These are phyloP conservation scores for Chrysodeixis includens DNA, from an alignment of 2,888 invertebrate species.

Conservation along the genomic window DNA sequence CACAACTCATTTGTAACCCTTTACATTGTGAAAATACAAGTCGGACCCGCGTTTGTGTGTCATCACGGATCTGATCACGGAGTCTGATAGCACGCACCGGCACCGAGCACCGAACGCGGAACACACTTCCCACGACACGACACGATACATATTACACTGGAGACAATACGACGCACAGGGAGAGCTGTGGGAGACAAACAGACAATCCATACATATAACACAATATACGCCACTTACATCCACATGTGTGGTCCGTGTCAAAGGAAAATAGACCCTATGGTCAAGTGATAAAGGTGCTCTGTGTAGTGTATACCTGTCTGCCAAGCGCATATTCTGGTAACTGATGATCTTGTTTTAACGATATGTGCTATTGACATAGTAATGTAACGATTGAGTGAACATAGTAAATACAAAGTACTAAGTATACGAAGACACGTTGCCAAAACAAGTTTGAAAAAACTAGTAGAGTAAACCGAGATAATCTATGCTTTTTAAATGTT, in stretches of 20 bases:
- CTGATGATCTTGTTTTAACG: slow-evolving; percentile 4
- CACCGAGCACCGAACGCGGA: slow-evolving; percentile 66
- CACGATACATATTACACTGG: slow-evolving; percentile 41
- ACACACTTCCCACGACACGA: slow-evolving; percentile 74
- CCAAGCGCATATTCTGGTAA: not conserved
- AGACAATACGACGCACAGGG: slow-evolving; percentile 58
- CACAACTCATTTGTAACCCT: not conserved
- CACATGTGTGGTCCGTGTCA: slow-evolving; percentile 3
- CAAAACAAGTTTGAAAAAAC: too few species aligned
- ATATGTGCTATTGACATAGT: slow-evolving; percentile 3
- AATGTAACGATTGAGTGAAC: slow-evolving; percentile 4
- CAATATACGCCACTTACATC: slow-evolving; percentile 30
- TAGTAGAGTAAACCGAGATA: too few species aligned
- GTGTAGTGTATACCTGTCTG: not conserved
- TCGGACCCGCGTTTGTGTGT: slow-evolving; percentile 18
- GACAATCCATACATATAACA: too few species aligned
- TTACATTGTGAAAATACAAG: slow-evolving; percentile 13
- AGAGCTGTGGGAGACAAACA: slow-evolving; percentile 57
- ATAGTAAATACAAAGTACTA: slow-evolving; percentile 1
- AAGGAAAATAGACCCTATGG: not conserved
- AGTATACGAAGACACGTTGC: not conserved
- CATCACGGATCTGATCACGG: slow-evolving; percentile 27
- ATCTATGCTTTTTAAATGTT: too few species aligned
- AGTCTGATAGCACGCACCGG: slow-evolving; percentile 67
- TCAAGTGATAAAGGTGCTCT: not conserved